Base-by-base conservation (phyloP, 2,888 invertebrate species). In the Trichogramma dendrolimi region DNA sequence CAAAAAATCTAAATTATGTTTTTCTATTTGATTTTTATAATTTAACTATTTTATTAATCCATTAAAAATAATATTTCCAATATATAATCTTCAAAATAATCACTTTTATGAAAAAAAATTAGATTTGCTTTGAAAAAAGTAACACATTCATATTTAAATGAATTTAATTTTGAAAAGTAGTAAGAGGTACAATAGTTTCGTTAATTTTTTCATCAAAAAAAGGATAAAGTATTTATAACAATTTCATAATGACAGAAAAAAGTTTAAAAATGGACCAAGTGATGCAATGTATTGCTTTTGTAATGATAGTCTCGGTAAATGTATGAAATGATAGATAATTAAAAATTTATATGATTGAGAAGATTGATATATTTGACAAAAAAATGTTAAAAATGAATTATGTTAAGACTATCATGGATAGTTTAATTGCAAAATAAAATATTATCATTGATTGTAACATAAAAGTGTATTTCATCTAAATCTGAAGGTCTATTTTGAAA, bases 21-120 rank as follows among this genome's bases (percentile, higher is more conserved):
- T 49, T 55, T 7, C 52, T 55, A 51, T 44, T 11, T 44, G 49
- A 61, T n/a, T 55, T 44, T 60, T 60, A 60, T 58, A 61, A 61
- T 61, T 61, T 64, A 59, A 39, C 38, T 58, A 27, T 27, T 27
- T 27, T 27, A 27, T 27, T 27, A 27, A 27, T 14, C 27, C 27
- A 27, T 27, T 27, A 27, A 27, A 27, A 27, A 27, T 27, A 27
- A 27, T 27, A 27, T 27, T 27, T 27, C 27, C 27, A 27, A 27
- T 27, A 27, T 27, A 27, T 27, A 27, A 27, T 27, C 27, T 27
- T 27, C 27, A 27, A 27, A 27, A 27, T 27, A 27, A 27, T 27
- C 27, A 2, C 27, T 2, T 27, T 27, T 27, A 2, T 27, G 2
- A 27, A 27, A 0, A 0, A 27, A 27, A 27, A 27, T 27, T 27